phyloP scores from a whole-genome alignment of 2,888 invertebrate species.

The Phaedon cochleariae region DNA sequence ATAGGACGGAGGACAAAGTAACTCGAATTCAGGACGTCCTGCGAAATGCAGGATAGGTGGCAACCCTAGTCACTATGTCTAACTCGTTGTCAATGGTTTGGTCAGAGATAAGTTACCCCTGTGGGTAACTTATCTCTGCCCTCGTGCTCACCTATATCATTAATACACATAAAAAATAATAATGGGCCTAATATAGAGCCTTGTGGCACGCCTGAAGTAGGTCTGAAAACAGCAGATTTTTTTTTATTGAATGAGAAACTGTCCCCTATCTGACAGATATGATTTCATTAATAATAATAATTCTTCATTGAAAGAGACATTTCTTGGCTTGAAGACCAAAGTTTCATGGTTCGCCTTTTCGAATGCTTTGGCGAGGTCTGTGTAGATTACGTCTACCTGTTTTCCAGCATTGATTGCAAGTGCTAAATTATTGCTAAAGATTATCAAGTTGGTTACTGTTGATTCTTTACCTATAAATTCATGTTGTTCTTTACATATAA shows the following conservation, averaged over 20 bases:
- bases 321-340: background rate
- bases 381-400: background rate
- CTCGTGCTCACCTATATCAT: background rate
- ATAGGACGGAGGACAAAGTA: too few species aligned
- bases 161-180: too few species aligned
- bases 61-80: too few species aligned
- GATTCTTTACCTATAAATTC: background rate
- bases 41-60: too few species aligned
- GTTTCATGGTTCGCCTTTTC: background rate
- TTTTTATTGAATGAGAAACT: background rate
- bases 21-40: too few species aligned
- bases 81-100: too few species aligned
- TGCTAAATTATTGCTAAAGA: background rate
- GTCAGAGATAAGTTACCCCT: too few species aligned
- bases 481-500: background rate
- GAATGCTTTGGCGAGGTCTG: conserved; percentile 7
- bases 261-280: background rate
- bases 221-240: too few species aligned
- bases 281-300: background rate
- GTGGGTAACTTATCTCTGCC: background rate
- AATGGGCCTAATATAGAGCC: too few species aligned
- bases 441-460: background rate
- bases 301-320: background rate
- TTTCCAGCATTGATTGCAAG: background rate
- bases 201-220: background rate